Evolutionary conservation across 92 coral and sea anemone genomes (phyloP).

Genomic region (Epizoanthus scotinus): DNA sequence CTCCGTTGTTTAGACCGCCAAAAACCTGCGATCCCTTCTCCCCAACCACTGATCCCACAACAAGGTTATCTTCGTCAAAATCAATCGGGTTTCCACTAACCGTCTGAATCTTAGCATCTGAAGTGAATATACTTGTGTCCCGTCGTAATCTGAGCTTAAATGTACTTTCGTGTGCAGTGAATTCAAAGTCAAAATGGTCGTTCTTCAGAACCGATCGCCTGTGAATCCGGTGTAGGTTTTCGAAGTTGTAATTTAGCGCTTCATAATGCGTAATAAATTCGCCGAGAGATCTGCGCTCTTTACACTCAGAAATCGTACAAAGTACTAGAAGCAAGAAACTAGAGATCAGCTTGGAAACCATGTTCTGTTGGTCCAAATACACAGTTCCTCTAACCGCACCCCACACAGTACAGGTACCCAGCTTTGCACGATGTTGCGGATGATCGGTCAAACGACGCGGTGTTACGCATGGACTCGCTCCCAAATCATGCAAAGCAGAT

Average conservation of each 20-base stretch:
- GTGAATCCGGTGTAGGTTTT: slow-evolving; percentile 58
- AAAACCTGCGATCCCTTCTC: slow-evolving; percentile 79
- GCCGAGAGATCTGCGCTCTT: slow-evolving; percentile 47
- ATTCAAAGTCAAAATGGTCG: slow-evolving; percentile 62
- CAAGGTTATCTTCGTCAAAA: slow-evolving; percentile 71
- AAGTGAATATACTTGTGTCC: slow-evolving; percentile 72
- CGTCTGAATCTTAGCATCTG: slow-evolving; percentile 71
- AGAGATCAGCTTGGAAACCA: slow-evolving; percentile 32
- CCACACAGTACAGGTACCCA: not conserved
- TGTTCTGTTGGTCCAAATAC: slow-evolving; percentile 17
- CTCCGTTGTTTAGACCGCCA: slow-evolving; percentile 85
- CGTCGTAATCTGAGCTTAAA: slow-evolving; percentile 68
- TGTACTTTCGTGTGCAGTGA: slow-evolving; percentile 74
- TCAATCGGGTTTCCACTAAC: slow-evolving; percentile 76
- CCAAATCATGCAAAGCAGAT: slow-evolving; percentile 4
- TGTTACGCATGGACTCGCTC: slow-evolving; percentile 21
- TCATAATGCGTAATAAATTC: slow-evolving; percentile 78
- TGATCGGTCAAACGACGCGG: slow-evolving; percentile 27
- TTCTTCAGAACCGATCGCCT: slow-evolving; percentile 65
- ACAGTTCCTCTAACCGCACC: slow-evolving; percentile 17
- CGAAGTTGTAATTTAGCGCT: slow-evolving; percentile 66
- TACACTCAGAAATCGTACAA: slow-evolving; percentile 40
- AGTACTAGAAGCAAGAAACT: slow-evolving; percentile 36
- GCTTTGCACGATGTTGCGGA: not conserved
- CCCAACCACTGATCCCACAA: slow-evolving; percentile 81